A percentile compares a stretch with the other conserved stretches of the same genome.
Evolutionary conservation across 53 echinoderm and acorn worm genomes (phyloP).

Genomic region (Holothuria leucospilota): DNA sequence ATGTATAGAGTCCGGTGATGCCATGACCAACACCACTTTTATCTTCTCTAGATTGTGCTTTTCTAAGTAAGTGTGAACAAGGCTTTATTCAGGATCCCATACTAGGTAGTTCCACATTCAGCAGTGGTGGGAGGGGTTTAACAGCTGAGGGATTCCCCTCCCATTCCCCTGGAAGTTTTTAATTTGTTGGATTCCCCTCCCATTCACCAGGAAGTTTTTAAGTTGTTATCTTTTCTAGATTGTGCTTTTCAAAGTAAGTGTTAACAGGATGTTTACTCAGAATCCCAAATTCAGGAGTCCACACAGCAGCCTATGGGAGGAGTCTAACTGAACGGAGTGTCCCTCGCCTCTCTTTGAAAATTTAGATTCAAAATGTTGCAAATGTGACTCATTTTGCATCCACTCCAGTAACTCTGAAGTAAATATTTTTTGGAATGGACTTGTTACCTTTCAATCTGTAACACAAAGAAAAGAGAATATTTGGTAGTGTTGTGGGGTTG

Average conservation of each 20-base stretch:
- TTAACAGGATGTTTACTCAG: neutral
- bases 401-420: no score
- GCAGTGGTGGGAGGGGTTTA: neutral
- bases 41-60: conserved; percentile 80
- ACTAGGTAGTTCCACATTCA: neutral
- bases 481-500: no score
- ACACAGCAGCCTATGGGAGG: neutral
- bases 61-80: conserved; percentile 71
- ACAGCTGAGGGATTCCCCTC: neutral
- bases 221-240: conserved; percentile 72
- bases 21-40: conserved; percentile 76
- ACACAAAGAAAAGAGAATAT: no score
- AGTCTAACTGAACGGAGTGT: neutral
- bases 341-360: neutral
- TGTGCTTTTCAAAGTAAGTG: conserved; percentile 84
- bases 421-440: no score
- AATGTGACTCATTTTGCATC: no score
- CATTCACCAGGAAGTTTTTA: no score
- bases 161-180: no score
- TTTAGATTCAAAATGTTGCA: neutral
- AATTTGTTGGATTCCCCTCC: conserved; percentile 5
- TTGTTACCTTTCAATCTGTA: no score
- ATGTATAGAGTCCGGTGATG: conserved; percentile 71
- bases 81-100: neutral
- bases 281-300: neutral